Conservation (phyloP, 2,888 invertebrate species). For the Sarcophaga caerulescens region DNA sequence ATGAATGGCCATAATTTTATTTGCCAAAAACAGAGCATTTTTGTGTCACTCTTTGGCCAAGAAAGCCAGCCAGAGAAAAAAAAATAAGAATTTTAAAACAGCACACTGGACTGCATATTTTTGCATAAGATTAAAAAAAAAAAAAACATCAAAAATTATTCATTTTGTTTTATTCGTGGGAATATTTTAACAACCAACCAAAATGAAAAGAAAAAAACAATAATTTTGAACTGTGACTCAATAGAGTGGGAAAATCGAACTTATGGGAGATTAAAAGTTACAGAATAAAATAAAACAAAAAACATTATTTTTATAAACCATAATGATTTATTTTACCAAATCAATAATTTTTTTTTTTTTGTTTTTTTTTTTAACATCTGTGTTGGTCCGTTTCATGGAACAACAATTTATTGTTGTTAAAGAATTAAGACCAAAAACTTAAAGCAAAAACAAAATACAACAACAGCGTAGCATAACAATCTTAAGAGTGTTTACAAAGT, state of each 20-base stretch:
- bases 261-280: not conserved
- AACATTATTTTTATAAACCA: constrained; percentile 9
- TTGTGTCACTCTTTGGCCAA: not conserved
- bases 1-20: constrained; percentile 26
- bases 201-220: not conserved
- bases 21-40: constrained; percentile 5
- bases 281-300: too few relatives aligned
- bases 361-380: not conserved
- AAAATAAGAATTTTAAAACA: not conserved
- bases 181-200: constrained; percentile 8
- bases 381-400: not conserved
- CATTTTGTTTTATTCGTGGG: constrained; percentile 33
- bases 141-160: not conserved
- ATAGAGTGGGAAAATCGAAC: constrained; percentile 37
- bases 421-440: constrained; percentile 50
- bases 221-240: not conserved
- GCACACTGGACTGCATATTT: not conserved
- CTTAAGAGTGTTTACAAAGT: constrained; percentile 57
- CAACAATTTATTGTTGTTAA: constrained; percentile 29
- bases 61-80: not conserved
- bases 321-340: constrained; percentile 47
- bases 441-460: not conserved
- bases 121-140: not conserved
- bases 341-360: constrained; percentile 30
- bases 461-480: constrained; percentile 50